Conservation (phyloP, 2,888 invertebrate species). For the Dioctria rufipes region DNA sequence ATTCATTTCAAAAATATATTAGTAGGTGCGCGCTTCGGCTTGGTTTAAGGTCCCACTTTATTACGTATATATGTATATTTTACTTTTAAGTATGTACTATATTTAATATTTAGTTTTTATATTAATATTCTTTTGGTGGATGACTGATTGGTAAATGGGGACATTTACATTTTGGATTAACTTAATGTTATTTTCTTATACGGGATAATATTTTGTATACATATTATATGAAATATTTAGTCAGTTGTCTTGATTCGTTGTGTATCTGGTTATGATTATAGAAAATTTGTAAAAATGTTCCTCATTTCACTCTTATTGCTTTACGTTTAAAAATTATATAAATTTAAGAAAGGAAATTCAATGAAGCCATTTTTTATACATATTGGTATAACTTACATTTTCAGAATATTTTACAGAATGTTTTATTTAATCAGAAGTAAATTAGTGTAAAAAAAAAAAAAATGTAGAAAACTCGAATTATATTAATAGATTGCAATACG, state of each 20-base stretch:
- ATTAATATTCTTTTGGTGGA: constrained; percentile 39
- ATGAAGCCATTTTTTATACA: neutral
- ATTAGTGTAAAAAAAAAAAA: constrained; percentile 21
- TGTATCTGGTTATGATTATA: neutral
- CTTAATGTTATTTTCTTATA: neutral
- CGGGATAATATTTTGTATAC: neutral
- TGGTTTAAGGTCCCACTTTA: constrained; percentile 64
- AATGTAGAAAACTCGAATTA: no score
- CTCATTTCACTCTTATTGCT: constrained; percentile 26
- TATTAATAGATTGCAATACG: no score
- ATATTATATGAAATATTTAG: constrained; percentile 3
- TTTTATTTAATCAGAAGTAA: constrained; percentile 11
- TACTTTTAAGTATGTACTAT: constrained; percentile 18
- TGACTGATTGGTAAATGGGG: constrained; percentile 20
- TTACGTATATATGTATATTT: constrained; percentile 62
- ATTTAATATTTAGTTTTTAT: constrained; percentile 47
- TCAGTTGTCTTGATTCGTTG: constrained; percentile 19
- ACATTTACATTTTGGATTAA: neutral
- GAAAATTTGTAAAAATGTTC: constrained; percentile 10
- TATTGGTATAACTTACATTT: constrained; percentile 59
- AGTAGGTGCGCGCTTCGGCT: constrained; percentile 53
- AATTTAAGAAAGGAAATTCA: neutral
- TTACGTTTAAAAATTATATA: neutral
- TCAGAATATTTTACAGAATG: constrained; percentile 60
- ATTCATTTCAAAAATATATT: constrained; percentile 43